phyloP scores from a whole-genome alignment of 2,113 vertebrate species.

The Heliornis fulica region DNA sequence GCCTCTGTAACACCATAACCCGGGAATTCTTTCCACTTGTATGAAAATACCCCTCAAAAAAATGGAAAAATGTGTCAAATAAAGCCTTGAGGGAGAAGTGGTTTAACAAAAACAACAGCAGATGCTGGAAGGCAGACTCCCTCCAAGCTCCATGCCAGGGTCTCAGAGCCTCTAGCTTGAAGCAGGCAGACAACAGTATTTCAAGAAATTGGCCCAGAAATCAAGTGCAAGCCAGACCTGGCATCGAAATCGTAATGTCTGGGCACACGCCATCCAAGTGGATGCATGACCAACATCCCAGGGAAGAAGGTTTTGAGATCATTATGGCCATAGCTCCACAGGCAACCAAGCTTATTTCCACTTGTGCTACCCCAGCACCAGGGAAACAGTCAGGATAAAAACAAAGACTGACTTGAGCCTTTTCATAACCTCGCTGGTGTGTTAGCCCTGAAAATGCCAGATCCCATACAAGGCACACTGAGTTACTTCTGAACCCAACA shows the following conservation, averaged over 20 bases:
- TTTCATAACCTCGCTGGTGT: background rate
- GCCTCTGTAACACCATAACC: background rate
- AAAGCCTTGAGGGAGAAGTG: background rate
- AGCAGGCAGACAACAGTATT: background rate
- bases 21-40: constrained; percentile 33
- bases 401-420: background rate
- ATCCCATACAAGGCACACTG: background rate
- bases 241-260: background rate
- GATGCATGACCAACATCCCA: background rate
- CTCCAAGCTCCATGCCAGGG: background rate
- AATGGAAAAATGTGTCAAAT: background rate
- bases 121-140: background rate
- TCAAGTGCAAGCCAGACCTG: background rate
- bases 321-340: background rate
- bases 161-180: background rate
- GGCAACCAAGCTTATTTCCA: fast-evolving
- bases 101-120: background rate
- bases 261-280: background rate
- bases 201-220: background rate
- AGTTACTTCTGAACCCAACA: background rate
- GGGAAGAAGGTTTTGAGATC: background rate
- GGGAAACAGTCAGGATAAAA: background rate
- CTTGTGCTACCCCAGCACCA: background rate
- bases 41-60: constrained; percentile 10
- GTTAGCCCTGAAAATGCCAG: background rate